Evolutionary conservation across 2,888 invertebrate species (phyloP), one percentile per base, ranked within the genome.

Genomic region (Chloroclysta siterata): DNA sequence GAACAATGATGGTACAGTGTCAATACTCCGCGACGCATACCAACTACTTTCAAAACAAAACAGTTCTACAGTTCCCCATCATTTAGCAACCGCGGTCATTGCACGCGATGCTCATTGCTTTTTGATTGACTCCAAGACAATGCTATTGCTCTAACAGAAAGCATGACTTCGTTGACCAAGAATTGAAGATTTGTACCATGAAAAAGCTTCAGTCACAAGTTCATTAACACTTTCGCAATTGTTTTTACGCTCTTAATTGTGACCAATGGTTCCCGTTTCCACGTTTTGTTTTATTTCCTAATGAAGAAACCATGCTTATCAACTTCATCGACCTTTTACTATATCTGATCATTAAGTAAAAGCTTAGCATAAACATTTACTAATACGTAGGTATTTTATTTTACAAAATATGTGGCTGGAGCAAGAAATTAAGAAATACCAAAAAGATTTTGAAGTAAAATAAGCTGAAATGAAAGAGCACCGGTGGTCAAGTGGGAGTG

Each of bases 171-270:
- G 78, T 79, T 83, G 78, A 86, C 82, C 83, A 84, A 83, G 82
- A 85, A 84, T 82, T 72, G 74, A 75, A 76, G 73, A 80, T 80
- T 78, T 73, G 64, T 77, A 86, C 87, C 88, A 81, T 88, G 85
- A 87, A 84, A 81, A 77, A 81, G 76, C 79, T 51, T 77, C 77
- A 81, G 79, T 80, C 78, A 76, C 78, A 76, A 83, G 83, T 84
- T 86, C 86, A 87, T 89, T 87, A 88, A 80, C 80, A 82, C 84
- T 88, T 88, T 88, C 80, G 87, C 89, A 89, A 90, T 90, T 88
- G 89, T 89, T 87, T 90, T 86, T 84, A 87, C 85, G 86, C 83
- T 79, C 84, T 84, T 82, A 83, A 81, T 83, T 84, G 83, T 84
- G 79, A 84, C 81, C 78, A 83, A 87, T 82, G 76, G 70, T 61